phyloP scores from a whole-genome alignment of 1,140 invertebrate species.

The Tenebrio molitor region DNA sequence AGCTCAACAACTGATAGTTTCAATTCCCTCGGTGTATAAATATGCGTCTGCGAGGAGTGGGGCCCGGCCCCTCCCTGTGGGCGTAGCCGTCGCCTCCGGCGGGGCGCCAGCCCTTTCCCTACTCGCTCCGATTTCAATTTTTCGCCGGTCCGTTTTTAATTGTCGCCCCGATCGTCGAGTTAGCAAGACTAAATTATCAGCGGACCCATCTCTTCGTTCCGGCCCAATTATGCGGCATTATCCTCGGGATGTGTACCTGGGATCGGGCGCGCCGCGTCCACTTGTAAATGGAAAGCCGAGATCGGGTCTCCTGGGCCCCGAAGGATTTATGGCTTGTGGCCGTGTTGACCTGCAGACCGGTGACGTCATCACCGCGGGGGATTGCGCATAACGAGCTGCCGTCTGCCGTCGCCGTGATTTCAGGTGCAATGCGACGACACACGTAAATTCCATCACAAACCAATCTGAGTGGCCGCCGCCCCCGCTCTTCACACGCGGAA shows the following conservation, averaged over 20 bases:
- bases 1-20: too few species aligned
- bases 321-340: constrained; percentile 49
- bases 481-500: too few species aligned
- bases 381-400: constrained; percentile 49
- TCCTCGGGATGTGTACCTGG: constrained; percentile 28
- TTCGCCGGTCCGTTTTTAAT: constrained; percentile 9
- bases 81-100: too few species aligned
- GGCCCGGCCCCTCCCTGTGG: too few species aligned
- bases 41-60: too few species aligned
- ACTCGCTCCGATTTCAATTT: too few species aligned
- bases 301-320: constrained; percentile 30
- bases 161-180: not conserved
- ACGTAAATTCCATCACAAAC: constrained; percentile 9
- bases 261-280: constrained; percentile 24
- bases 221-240: constrained; percentile 38
- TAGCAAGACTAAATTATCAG: constrained; percentile 17
- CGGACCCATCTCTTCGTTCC: not conserved
- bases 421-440: constrained; percentile 36
- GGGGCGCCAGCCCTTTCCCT: too few species aligned
- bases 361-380: constrained; percentile 49
- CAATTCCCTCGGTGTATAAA: too few species aligned
- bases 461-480: too few species aligned
- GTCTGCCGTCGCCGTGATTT: constrained; percentile 22
- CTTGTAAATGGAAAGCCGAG: constrained; percentile 36
- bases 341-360: constrained; percentile 47